Percentiles rank a stretch among this genome's conserved stretches.
These are phyloP conservation scores for Palythoa grandis DNA, from an alignment of 92 coral and sea anemone species.

Conservation along the genomic window DNA sequence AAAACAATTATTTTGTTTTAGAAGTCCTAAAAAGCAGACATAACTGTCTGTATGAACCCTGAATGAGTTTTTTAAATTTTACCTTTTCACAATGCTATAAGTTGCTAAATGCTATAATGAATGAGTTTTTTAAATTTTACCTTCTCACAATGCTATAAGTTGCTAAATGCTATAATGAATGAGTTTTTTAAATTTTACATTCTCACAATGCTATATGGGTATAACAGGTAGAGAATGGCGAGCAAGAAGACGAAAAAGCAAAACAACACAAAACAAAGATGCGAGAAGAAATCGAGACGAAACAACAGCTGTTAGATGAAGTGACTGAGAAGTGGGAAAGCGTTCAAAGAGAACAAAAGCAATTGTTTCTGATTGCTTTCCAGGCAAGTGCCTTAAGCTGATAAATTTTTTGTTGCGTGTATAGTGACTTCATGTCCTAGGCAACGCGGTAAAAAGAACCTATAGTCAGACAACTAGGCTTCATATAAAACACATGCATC, in stretches of 20 bases:
- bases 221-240: conserved; percentile 59
- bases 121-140: neutral
- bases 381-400: conserved; percentile 61
- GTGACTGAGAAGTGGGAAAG: conserved; percentile 83
- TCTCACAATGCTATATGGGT: neutral
- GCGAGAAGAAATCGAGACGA: conserved; percentile 71
- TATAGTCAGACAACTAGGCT: too few relatives aligned
- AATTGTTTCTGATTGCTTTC: conserved; percentile 86
- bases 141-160: neutral
- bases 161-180: too few relatives aligned
- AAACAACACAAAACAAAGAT: conserved; percentile 23
- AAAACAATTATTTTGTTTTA: too few relatives aligned
- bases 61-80: neutral
- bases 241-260: conserved; percentile 48
- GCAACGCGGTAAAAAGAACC: too few relatives aligned
- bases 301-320: conserved; percentile 73
- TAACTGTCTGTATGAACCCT: neutral
- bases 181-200: neutral
- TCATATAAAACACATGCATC: too few relatives aligned
- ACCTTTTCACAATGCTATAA: neutral
- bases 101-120: too few relatives aligned
- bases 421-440: too few relatives aligned
- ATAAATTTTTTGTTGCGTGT: too few relatives aligned
- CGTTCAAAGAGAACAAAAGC: conserved; percentile 87
- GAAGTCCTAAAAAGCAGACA: too few relatives aligned